Conservation (phyloP, 2,888 invertebrate species). For the Epirrhoe tristata region DNA sequence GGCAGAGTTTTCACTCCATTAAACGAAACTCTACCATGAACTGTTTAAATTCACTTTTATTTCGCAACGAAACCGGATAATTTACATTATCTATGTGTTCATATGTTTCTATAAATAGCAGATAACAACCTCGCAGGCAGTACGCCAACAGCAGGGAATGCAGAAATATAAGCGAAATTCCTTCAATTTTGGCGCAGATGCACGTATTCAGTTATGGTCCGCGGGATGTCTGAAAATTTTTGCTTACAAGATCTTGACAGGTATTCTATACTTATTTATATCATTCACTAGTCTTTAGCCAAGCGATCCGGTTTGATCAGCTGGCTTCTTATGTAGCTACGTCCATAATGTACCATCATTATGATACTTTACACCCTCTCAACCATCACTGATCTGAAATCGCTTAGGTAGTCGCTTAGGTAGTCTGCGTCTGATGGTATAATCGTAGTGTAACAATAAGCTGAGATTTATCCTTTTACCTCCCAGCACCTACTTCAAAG, state of each 20-base stretch:
- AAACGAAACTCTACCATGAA: not conserved
- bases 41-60: not conserved
- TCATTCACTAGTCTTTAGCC: not conserved
- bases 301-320: too few species aligned
- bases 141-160: slow-evolving; percentile 7
- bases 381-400: too few species aligned
- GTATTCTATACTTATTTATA: not conserved
- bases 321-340: too few species aligned
- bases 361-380: too few species aligned
- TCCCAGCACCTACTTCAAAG: too few species aligned
- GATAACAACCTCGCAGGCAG: slow-evolving; percentile 9
- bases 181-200: slow-evolving; percentile 9
- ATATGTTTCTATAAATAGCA: slow-evolving; percentile 7
- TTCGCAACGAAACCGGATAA: not conserved
- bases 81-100: not conserved
- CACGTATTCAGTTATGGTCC: slow-evolving; percentile 3
- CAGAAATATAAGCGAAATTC: not conserved
- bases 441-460: too few species aligned
- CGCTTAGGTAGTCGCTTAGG: too few species aligned
- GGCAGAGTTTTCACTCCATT: not conserved
- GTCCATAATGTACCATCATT: too few species aligned
- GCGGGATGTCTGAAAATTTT: slow-evolving; percentile 1
- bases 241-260: not conserved
- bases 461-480: too few species aligned
- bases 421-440: too few species aligned